Percentiles rank a stretch among this genome's conserved stretches.
phyloP scores from a whole-genome alignment of 2,888 invertebrate genomes.

The Cephus pulcher region DNA sequence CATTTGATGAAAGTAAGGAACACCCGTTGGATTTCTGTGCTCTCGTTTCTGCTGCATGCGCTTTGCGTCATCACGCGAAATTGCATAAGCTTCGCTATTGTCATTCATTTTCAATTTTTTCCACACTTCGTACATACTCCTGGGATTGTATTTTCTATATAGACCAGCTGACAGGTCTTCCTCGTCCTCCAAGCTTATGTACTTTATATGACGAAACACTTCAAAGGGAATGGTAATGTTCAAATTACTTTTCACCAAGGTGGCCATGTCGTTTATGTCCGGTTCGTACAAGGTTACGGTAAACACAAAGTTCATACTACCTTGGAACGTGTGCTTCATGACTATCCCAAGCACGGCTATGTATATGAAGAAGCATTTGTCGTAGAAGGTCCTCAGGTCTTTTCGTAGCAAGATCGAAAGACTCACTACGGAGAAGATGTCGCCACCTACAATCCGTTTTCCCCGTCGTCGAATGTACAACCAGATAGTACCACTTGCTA shows the following conservation, averaged over 20 bases:
- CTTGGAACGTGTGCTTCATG: slow-evolving; percentile 59
- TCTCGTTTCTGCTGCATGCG: not conserved
- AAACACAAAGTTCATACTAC: slow-evolving; percentile 61
- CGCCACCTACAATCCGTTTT: not conserved
- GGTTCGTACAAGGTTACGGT: slow-evolving; percentile 54
- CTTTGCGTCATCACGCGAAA: not conserved
- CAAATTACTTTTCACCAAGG: slow-evolving; percentile 50
- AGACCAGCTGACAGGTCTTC: not conserved
- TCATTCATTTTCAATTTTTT: not conserved
- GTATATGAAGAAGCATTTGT: not conserved
- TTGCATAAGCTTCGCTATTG: not conserved
- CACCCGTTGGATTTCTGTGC: not conserved
- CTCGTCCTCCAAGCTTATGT: not conserved
- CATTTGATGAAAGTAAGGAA: not conserved
- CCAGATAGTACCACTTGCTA: not conserved
- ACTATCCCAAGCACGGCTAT: slow-evolving; percentile 34
- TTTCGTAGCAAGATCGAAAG: not conserved
- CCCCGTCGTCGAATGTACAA: not conserved
- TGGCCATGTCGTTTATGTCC: slow-evolving; percentile 54
- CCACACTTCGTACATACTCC: not conserved
- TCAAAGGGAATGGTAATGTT: slow-evolving; percentile 9
- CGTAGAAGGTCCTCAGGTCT: not conserved
- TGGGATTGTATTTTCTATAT: not conserved
- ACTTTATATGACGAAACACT: not conserved
- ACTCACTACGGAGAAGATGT: not conserved